These are phyloP conservation scores for Sceloporus undulatus DNA, from an alignment of 2,113 vertebrate species.

Conservation along the genomic window DNA sequence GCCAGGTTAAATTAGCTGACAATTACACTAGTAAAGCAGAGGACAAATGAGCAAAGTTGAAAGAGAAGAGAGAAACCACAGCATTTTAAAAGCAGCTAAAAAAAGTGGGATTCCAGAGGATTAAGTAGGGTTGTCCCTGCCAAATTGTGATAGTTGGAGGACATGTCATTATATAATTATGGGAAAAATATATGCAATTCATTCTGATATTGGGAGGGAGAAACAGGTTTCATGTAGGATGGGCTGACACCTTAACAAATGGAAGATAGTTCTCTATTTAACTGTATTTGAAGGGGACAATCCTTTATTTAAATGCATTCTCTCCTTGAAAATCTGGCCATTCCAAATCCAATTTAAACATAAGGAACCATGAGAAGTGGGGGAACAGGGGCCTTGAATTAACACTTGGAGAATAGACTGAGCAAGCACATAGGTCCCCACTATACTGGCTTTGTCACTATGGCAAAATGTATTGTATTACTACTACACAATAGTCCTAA, in stretches of 20 bases:
- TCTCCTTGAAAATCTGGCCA: not conserved
- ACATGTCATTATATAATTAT: not conserved
- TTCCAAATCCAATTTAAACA: no score
- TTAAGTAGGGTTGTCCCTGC: no score
- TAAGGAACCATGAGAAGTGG: no score
- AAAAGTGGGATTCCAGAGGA: no score
- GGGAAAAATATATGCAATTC: not conserved
- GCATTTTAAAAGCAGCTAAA: no score
- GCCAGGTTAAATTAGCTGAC: not conserved
- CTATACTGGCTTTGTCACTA: not conserved
- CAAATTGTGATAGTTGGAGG: no score
- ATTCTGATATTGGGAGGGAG: not conserved
- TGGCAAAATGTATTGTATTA: not conserved
- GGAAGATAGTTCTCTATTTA: not conserved
- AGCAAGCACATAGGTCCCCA: no score
- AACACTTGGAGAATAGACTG: no score
- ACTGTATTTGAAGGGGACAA: not conserved
- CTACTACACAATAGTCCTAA: no score
- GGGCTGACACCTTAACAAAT: not conserved
- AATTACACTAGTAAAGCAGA: not conserved
- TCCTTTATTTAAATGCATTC: not conserved
- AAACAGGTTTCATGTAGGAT: not conserved
- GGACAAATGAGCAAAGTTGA: no score
- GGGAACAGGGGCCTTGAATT: no score
- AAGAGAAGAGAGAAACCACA: no score